phyloP scores from a whole-genome alignment of 2,888 invertebrate genomes.

The Ashinkailepas kermadecensis region DNA sequence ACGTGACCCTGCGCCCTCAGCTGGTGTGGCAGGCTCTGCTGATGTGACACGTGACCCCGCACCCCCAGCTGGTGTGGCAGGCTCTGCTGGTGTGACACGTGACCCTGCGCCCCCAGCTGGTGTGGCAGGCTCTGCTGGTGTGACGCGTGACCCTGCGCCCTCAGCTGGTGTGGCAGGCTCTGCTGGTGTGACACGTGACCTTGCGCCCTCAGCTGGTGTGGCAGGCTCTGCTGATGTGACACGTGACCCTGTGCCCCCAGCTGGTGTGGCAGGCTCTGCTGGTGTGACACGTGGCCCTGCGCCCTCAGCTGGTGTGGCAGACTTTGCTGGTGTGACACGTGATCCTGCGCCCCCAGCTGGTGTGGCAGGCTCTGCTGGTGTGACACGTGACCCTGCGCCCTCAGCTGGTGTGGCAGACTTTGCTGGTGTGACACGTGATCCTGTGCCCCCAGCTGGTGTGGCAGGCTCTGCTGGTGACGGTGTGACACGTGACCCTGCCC shows the following conservation, averaged over 20 bases:
- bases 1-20: not conserved
- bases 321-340: not conserved
- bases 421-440: not conserved
- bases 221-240: not conserved
- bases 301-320: not conserved
- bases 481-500: too few species aligned
- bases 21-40: not conserved
- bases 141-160: not conserved
- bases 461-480: not conserved
- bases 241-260: not conserved
- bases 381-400: not conserved
- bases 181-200: not conserved
- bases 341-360: not conserved
- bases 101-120: not conserved
- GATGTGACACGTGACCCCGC: not conserved
- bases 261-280: not conserved
- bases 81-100: not conserved
- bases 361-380: not conserved
- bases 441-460: not conserved
- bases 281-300: not conserved
- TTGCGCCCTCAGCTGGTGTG: not conserved
- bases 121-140: not conserved
- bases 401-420: not conserved
- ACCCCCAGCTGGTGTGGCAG: not conserved
- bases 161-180: not conserved